Percentiles rank a stretch among this genome's conserved stretches.
phyloP scores from a whole-genome alignment of 2,113 vertebrate genomes.

The Ageneiosus marmoratus region DNA sequence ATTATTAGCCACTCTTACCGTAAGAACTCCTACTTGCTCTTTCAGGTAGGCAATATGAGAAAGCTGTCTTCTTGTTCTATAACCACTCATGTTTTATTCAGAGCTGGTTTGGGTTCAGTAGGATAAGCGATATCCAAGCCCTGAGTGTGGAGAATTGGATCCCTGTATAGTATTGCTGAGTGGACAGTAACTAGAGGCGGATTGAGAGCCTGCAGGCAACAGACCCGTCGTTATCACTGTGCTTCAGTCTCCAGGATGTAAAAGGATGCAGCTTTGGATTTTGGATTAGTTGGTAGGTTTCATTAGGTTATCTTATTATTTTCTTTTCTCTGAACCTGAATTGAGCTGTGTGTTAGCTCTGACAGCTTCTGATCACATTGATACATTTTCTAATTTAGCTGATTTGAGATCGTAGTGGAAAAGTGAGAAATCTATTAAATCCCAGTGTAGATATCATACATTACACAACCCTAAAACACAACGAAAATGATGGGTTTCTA shows the following conservation, averaged over 20 bases:
- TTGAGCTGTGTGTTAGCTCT: neutral
- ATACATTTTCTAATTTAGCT: neutral
- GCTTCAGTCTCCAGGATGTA: constrained; percentile 4
- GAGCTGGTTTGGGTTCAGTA: constrained; percentile 47
- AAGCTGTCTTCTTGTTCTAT: constrained; percentile 2
- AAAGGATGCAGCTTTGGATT: constrained; percentile 17
- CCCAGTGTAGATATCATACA: neutral
- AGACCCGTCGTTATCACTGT: neutral
- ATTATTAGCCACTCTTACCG: neutral
- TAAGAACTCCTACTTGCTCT: constrained; percentile 7
- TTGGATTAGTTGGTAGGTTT: neutral
- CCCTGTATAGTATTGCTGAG: constrained; percentile 47
- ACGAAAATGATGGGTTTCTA: neutral
- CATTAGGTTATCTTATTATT: neutral
- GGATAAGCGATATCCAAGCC: constrained; percentile 49
- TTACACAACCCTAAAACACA: neutral
- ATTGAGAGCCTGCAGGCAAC: constrained; percentile 8
- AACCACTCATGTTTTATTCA: constrained; percentile 55
- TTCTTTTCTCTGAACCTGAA: neutral
- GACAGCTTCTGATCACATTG: neutral
- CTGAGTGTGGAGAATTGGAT: constrained; percentile 46
- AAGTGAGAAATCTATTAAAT: neutral
- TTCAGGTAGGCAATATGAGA: constrained; percentile 25
- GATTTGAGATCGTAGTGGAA: neutral
- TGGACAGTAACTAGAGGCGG: constrained; percentile 47